Percentiles rank a stretch among this genome's conserved stretches.
Conservation (phyloP, 2,888 invertebrate genomes). For the Cheilosia grossa region DNA sequence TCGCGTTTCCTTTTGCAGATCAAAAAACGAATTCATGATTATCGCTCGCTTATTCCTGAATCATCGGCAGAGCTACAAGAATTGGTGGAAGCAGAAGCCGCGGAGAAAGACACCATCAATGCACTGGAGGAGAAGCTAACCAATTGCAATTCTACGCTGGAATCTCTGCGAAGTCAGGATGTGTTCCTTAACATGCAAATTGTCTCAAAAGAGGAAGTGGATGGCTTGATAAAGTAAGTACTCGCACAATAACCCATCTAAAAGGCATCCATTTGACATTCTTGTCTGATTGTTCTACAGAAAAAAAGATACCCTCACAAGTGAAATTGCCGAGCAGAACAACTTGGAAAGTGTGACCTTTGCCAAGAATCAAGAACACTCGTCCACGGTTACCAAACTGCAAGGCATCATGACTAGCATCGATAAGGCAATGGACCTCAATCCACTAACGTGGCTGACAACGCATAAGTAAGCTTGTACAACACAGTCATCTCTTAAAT, state of each 20-base stretch:
- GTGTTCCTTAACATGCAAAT: slow-evolving; percentile 75
- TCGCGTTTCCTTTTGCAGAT: slow-evolving; percentile 39
- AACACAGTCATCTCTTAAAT: not conserved
- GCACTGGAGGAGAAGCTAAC: slow-evolving; percentile 31
- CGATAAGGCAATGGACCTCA: slow-evolving; percentile 50
- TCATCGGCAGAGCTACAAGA: slow-evolving; percentile 69
- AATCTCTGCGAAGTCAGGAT: slow-evolving; percentile 65
- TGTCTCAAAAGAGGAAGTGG: slow-evolving; percentile 78
- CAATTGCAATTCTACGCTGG: slow-evolving; percentile 24
- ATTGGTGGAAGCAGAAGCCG: slow-evolving; percentile 44
- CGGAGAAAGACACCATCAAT: slow-evolving; percentile 29
- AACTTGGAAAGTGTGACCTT: slow-evolving; percentile 36
- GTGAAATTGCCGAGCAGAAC: slow-evolving; percentile 53
- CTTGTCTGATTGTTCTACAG: not conserved
- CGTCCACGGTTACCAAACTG: slow-evolving; percentile 24
- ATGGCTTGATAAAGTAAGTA: slow-evolving; percentile 75
- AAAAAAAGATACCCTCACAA: slow-evolving; percentile 21
- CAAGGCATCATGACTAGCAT: slow-evolving; percentile 46
- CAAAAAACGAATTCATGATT: slow-evolving; percentile 41
- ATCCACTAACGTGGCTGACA: slow-evolving; percentile 21
- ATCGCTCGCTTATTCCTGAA: slow-evolving; percentile 45
- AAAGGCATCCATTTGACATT: not conserved
- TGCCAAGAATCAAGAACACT: slow-evolving; percentile 46
- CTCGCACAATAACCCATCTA: not conserved
- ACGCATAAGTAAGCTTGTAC: slow-evolving; percentile 38